Evolutionary conservation across 2,113 vertebrate genomes (phyloP).

Genomic region (Peromyscus californicus): DNA sequence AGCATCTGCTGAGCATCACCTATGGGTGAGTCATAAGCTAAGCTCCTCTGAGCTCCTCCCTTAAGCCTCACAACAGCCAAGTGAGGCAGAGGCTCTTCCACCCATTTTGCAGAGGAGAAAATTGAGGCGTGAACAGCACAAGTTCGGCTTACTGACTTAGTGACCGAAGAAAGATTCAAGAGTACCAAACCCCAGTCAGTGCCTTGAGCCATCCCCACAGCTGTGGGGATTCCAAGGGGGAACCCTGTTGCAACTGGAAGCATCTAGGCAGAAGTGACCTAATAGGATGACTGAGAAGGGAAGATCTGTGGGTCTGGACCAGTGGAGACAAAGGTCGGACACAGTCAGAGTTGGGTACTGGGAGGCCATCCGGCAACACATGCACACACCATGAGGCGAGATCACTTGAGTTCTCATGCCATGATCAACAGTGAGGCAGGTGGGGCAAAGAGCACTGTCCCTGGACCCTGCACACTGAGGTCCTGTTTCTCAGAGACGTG

Average conservation of each 20-base stretch:
- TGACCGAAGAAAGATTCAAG: neutral
- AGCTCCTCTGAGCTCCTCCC: neutral
- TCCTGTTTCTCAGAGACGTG: neutral
- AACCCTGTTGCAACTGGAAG: neutral
- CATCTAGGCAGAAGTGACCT: neutral
- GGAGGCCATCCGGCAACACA: neutral
- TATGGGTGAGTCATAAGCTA: no score
- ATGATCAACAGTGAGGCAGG: neutral
- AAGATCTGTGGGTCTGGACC: neutral
- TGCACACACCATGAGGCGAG: neutral
- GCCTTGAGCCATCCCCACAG: neutral
- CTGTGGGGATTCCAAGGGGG: neutral
- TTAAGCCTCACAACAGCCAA: neutral
- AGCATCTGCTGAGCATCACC: neutral
- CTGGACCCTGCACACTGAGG: neutral
- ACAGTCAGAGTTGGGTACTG: no score
- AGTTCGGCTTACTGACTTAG: neutral
- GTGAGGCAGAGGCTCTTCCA: neutral
- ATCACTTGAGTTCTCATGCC: neutral
- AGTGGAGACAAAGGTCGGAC: neutral
- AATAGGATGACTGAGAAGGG: neutral
- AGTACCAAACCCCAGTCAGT: neutral
- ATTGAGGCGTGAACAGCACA: neutral
- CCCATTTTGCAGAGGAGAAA: slow-evolving; percentile 24
- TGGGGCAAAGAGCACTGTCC: neutral